Evolutionary conservation across 2,797 vertebrate genomes (phyloP).

Genomic region (Girardinus metallicus): DNA sequence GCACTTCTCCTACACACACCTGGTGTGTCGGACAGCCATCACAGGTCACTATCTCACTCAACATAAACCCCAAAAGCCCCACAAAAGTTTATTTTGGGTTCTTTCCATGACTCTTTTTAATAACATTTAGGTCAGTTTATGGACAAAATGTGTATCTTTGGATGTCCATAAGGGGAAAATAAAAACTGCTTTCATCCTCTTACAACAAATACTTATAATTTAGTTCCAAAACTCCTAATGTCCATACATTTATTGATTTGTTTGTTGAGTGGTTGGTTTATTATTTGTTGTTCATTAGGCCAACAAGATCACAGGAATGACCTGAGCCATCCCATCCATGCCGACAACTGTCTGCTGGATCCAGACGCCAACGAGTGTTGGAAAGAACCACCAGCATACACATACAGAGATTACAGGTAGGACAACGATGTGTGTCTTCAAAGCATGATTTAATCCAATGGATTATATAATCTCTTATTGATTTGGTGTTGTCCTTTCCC

Average conservation of each 20-base stretch:
- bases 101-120: background rate
- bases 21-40: slow-evolving; percentile 95
- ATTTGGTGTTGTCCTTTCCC: background rate
- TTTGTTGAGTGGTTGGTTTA: background rate
- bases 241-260: background rate
- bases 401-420: slow-evolving; percentile 95
- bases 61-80: background rate
- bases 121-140: background rate
- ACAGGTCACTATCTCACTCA: slow-evolving; percentile 79
- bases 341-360: slow-evolving; percentile 96
- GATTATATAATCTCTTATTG: background rate
- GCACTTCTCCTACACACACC: slow-evolving; percentile 97
- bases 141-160: background rate
- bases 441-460: background rate
- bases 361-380: slow-evolving; percentile 94
- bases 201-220: background rate
- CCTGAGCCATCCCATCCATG: slow-evolving; percentile 97
- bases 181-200: background rate
- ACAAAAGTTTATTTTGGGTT: background rate
- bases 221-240: background rate
- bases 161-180: too few species aligned
- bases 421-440: background rate
- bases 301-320: slow-evolving; percentile 94
- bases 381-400: slow-evolving; percentile 96
- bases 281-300: slow-evolving; percentile 74